phyloP scores from a whole-genome alignment of 2,113 vertebrate genomes.

The Channa argus region DNA sequence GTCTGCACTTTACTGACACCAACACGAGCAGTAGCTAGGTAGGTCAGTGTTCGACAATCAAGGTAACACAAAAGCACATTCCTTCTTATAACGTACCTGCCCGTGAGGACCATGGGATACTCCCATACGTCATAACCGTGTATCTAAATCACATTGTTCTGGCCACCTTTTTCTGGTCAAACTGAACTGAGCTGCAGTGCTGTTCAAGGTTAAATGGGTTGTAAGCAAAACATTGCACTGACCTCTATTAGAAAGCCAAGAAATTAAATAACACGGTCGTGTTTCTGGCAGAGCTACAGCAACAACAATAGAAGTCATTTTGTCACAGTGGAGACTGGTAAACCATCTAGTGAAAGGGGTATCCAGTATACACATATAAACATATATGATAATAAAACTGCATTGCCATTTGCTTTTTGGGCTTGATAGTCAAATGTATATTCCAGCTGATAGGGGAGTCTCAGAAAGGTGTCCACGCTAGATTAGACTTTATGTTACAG shows the following conservation, averaged over 20 bases:
- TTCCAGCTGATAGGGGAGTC: constrained; percentile 21
- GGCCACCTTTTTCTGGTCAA: constrained; percentile 38
- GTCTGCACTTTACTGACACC: constrained; percentile 67
- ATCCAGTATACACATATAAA: constrained; percentile 44
- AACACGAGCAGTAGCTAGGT: constrained; percentile 34
- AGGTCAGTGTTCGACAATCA: constrained; percentile 80
- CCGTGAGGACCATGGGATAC: constrained; percentile 48
- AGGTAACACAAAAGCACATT: constrained; percentile 76
- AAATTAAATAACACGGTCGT: constrained; percentile 35
- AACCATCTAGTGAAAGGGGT: constrained; percentile 31
- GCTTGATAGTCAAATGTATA: constrained; percentile 43
- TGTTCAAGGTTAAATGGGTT: constrained; percentile 31
- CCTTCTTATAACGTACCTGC: constrained; percentile 63
- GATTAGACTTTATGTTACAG: constrained; percentile 30
- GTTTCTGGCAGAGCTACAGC: constrained; percentile 30
- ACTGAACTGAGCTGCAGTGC: constrained; percentile 15
- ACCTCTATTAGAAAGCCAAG: constrained; percentile 53
- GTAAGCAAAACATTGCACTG: constrained; percentile 45
- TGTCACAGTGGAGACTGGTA: constrained; percentile 43
- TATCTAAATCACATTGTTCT: constrained; percentile 20
- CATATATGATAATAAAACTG: constrained; percentile 37
- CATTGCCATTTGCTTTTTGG: constrained; percentile 51
- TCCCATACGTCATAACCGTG: constrained; percentile 16
- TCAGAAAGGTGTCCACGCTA: constrained; percentile 26
- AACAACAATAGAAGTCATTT: constrained; percentile 17